Base-by-base conservation (phyloP, 2,888 invertebrate species). In the Heteropelma amictum region DNA sequence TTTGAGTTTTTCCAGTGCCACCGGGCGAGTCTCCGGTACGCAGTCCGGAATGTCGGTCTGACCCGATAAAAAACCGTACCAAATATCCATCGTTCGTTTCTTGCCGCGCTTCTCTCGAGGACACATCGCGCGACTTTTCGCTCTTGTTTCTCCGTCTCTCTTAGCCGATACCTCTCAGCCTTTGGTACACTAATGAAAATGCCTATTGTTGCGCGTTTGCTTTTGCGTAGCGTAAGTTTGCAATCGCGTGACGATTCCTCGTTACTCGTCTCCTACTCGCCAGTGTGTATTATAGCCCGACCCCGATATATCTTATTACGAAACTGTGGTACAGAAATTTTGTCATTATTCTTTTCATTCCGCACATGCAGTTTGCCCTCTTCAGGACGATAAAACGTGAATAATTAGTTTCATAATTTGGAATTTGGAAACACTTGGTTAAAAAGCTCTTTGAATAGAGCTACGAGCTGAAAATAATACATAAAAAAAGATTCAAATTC, bases 171-270 rank as follows among this genome's bases (percentile, higher is more conserved):
- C 51, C 38, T 12, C 45, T 17, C 30, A 14, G 40, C 17, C 47
- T 40, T 28, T 38, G 33, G 72, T 80, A 77, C 82, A 74, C 84
- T 84, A 84, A 84, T 84, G 84, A 84, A 84, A 84, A 84, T 84
- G 81, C 84, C 83, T 82, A 81, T 84, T 84, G 81, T 83, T 81
- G 79, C 80, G 79, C 72, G 72, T 63, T 64, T 19, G 65, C 70
- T 75, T 75, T 68, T 77, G 67, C 76, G 12, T 60, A 56, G 53
- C 23, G n/a, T n/a, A n/a, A n/a, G 54, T 77, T 77, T 71, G 60
- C 35, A 65, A 30, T 77, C 81, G 81, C 86, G 86, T 89, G 86
- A 89, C 89, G 89, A 89, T 83, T 83, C n/a, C 12, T 14, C 47
- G 47, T 4, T 47, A 1, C 35, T 35, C 35, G 2, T 4, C 26